Conservation (phyloP, 2,888 invertebrate genomes). For the Andrena praecox region DNA sequence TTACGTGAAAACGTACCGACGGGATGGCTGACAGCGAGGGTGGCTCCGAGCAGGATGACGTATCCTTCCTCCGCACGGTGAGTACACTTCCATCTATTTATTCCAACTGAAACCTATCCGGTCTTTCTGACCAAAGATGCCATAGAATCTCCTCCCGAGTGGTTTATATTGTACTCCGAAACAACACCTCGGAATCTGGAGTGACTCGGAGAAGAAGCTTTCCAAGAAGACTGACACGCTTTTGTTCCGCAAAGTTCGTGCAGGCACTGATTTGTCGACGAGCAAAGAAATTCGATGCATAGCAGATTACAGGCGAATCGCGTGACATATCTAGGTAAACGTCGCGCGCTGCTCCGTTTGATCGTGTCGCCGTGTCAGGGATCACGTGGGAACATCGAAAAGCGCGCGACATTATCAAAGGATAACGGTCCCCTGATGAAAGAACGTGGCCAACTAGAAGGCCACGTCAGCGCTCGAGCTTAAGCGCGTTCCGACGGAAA, state of each 20-base stretch:
- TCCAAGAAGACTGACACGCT: neutral
- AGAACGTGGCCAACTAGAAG: neutral
- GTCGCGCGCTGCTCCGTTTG: neutral
- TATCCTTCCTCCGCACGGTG: constrained; percentile 99
- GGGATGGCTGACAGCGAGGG: constrained; percentile 97
- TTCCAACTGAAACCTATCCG: neutral
- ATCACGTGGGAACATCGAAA: constrained; percentile 45
- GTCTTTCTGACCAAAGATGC: neutral
- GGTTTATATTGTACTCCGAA: neutral
- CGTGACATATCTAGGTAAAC: neutral
- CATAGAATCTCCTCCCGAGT: neutral
- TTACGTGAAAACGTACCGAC: constrained; percentile 61
- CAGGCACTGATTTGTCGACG: constrained; percentile 29
- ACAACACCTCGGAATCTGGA: too few relatives aligned
- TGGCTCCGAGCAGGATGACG: constrained; percentile 99
- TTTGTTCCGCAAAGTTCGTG: neutral
- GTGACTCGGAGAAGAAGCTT: neutral
- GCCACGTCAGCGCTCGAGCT: neutral
- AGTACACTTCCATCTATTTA: constrained; percentile 84
- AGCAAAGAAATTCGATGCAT: neutral
- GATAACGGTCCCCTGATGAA: neutral
- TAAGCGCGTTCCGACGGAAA: neutral
- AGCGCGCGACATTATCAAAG: constrained; percentile 27
- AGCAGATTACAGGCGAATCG: too few relatives aligned
- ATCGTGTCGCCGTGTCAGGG: neutral